Conservation (phyloP, 2,113 vertebrate species). For the Aythya baeri region DNA sequence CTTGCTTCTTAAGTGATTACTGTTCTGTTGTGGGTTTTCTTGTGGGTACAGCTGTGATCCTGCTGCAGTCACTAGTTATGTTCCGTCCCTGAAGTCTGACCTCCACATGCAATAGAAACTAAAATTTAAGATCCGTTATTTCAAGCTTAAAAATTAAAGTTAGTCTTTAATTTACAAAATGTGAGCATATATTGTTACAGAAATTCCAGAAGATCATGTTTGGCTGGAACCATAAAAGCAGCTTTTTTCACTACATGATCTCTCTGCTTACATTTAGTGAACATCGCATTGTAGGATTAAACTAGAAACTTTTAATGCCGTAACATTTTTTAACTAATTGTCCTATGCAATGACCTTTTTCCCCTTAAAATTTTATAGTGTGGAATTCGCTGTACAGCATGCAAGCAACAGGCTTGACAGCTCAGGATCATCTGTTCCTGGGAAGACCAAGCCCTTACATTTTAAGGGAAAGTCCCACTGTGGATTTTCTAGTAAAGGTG, state of each 20-base stretch:
- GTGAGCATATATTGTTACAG: neutral
- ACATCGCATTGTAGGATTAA: neutral
- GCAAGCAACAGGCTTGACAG: neutral
- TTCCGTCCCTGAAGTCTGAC: neutral
- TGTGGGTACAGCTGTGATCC: neutral
- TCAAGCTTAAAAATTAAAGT: neutral
- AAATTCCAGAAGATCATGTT: neutral
- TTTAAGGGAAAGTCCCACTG: neutral
- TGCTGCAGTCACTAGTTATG: neutral
- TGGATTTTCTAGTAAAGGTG: neutral
- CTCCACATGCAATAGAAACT: conserved; percentile 3
- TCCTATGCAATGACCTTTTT: neutral
- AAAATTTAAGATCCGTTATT: neutral
- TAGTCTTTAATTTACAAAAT: conserved; percentile 15
- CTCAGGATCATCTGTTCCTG: neutral
- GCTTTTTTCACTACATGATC: neutral
- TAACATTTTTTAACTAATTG: neutral
- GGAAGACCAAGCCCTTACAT: neutral
- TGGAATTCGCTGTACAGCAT: neutral
- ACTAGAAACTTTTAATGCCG: neutral
- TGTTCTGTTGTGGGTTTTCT: neutral
- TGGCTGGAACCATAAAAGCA: neutral
- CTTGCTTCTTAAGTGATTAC: neutral
- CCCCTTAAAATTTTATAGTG: neutral
- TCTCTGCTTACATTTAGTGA: neutral